A percentile compares a stretch with the other conserved stretches of the same genome.
phyloP scores from a whole-genome alignment of 1,140 invertebrate genomes.

The Diuraphis noxia region DNA sequence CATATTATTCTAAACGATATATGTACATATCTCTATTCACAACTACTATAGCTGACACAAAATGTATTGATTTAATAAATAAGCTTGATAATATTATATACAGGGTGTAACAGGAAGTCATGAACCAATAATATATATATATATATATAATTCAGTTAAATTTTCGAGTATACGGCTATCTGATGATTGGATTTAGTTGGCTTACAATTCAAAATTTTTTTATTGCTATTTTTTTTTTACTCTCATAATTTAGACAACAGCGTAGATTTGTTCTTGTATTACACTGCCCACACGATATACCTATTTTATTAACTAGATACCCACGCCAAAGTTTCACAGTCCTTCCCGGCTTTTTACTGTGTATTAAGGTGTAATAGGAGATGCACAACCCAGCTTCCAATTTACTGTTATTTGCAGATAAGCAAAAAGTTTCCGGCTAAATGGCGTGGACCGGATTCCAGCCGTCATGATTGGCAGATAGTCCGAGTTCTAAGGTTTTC shows the following conservation, averaged over 20 bases:
- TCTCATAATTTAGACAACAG: background rate
- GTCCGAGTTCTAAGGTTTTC: background rate
- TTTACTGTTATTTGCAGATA: slow-evolving; percentile 23
- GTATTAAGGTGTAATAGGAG: background rate
- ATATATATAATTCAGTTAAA: background rate
- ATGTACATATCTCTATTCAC: background rate
- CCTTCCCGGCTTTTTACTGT: background rate
- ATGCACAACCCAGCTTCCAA: background rate
- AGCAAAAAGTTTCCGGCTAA: slow-evolving; percentile 19
- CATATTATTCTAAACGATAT: too few relatives aligned
- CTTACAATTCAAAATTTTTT: background rate
- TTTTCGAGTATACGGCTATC: background rate
- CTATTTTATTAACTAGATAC: background rate
- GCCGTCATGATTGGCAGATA: background rate
- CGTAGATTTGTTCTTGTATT: background rate
- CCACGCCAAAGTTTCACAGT: background rate
- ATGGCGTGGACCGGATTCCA: background rate
- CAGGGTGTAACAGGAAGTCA: background rate
- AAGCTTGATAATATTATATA: background rate
- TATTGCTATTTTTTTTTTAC: background rate
- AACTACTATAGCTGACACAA: background rate
- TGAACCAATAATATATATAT: background rate
- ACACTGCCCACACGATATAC: background rate
- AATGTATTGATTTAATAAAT: background rate
- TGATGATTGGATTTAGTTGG: background rate